A percentile compares a stretch with the other conserved stretches of the same genome.
Evolutionary conservation across 2,888 invertebrate species (phyloP).

Genomic region (Brenthis hecate): DNA sequence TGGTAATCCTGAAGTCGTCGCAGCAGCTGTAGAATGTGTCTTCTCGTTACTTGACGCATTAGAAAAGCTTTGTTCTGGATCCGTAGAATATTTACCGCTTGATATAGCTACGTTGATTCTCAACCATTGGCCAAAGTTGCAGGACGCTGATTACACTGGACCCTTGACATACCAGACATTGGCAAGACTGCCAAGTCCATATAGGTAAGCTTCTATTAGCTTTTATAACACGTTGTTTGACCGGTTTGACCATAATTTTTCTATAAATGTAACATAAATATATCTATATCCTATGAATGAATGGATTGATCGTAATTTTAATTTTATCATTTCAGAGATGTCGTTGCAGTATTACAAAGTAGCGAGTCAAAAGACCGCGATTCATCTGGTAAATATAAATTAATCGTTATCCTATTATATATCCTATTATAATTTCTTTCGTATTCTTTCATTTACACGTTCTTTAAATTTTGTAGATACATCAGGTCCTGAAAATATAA

Average conservation of each 20-base stretch:
- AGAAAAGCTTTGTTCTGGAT: slow-evolving; percentile 91
- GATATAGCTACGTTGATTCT: slow-evolving; percentile 80
- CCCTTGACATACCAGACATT: slow-evolving; percentile 93
- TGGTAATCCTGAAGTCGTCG: slow-evolving; percentile 88
- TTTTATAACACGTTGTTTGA: background rate
- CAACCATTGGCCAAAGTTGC: slow-evolving; percentile 84
- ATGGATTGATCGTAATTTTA: background rate
- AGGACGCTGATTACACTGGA: slow-evolving; percentile 91
- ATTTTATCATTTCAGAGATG: slow-evolving; percentile 77
- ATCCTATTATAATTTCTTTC: background rate
- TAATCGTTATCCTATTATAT: background rate
- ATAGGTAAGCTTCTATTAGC: slow-evolving; percentile 75
- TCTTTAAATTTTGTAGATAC: slow-evolving; percentile 58
- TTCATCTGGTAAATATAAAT: slow-evolving; percentile 65
- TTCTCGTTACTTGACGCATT: slow-evolving; percentile 91
- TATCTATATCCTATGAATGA: too few relatives aligned
- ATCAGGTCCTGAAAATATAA: slow-evolving; percentile 86
- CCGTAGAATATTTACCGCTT: slow-evolving; percentile 62
- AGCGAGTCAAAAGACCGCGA: slow-evolving; percentile 83
- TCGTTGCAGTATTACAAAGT: slow-evolving; percentile 86
- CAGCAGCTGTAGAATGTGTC: slow-evolving; percentile 91
- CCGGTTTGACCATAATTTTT: too few relatives aligned
- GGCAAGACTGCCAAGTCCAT: slow-evolving; percentile 91
- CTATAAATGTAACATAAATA: too few relatives aligned
- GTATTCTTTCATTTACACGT: background rate